Evolutionary conservation across 2,113 vertebrate genomes (phyloP).

Genomic region (Tretioscincus oriximinensis): DNA sequence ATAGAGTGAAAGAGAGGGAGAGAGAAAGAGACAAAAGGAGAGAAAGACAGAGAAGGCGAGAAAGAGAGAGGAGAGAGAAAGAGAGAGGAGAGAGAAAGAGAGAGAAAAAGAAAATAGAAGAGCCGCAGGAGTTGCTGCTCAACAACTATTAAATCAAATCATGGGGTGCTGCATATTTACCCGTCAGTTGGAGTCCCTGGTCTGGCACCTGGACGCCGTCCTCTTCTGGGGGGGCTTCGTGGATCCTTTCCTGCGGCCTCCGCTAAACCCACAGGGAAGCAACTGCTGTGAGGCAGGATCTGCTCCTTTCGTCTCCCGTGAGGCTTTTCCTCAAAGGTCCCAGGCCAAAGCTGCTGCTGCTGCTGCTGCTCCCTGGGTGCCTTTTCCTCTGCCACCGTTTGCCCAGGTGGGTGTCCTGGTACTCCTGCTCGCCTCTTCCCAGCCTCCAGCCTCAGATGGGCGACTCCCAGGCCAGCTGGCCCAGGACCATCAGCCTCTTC

Average conservation of each 20-base stretch:
- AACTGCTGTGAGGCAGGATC: constrained; percentile 70
- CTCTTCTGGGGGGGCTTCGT: too few species aligned
- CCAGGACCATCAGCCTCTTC: constrained; percentile 76
- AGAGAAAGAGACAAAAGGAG: too few species aligned
- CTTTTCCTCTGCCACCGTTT: too few species aligned
- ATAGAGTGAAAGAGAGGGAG: too few species aligned
- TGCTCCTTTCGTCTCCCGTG: constrained; percentile 17
- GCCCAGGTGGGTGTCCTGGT: background rate
- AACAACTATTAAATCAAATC: too few species aligned
- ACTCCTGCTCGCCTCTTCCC: background rate
- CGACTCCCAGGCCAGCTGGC: constrained; percentile 76
- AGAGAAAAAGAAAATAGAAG: too few species aligned
- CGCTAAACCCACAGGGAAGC: background rate
- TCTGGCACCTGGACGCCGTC: rapidly evolving
- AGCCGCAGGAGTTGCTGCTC: too few species aligned
- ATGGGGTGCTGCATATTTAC: background rate
- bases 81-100: too few species aligned
- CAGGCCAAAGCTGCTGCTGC: background rate
- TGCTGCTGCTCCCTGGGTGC: background rate
- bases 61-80: too few species aligned
- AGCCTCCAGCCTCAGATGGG: constrained; percentile 43
- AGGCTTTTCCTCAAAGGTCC: background rate
- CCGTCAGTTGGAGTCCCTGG: background rate
- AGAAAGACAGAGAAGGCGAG: too few species aligned
- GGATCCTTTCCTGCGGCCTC: background rate